Base-by-base conservation (phyloP, 2,113 vertebrate species). In the Elgaria multicarinata region DNA sequence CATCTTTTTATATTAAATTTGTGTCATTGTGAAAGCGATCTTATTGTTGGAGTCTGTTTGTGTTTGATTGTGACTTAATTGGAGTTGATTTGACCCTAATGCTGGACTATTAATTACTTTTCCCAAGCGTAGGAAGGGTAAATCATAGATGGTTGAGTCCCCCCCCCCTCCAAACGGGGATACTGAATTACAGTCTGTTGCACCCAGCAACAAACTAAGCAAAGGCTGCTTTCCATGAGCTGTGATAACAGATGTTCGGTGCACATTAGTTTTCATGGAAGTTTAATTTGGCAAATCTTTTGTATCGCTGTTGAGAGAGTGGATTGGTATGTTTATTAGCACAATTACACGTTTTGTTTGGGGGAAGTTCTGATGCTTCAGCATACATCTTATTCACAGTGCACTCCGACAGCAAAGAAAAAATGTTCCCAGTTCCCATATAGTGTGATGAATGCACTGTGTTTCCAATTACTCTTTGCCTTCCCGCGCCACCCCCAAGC, bases 141-240 rank as follows among this genome's bases (percentile, higher is more conserved):
- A 53, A 53, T 67, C 62, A 22, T 58, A 81, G 14, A 69, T 0
- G 0, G 0, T 84, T 31, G n/a, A n/a, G n/a, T n/a, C n/a, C n/a
- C n/a, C 86, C 80, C 55, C 64, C 22, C 42, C 10, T 81, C 75
- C 50, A 55, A 26, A 9, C 24, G 31, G 64, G 24, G 66, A 58
- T 79, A 78, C 44, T 90, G 18, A 87, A 83, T 90, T 89, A 62
- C 14, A 12, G 22, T 71, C 58, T 87, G 24, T 44, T 90, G 77
- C 71, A 77, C 58, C 28, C 9, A 39, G 83, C 53, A 42, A 4
- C 16, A 2, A 42, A 90, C 50, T 55, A 31, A 28, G 89, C 26
- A 33, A 31, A 91, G 67, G 42, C 50, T 77, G 62, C n/a, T 0
- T 0, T 46, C 74, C 85, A 62, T 87, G 78, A 66, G 62, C 1